Evolutionary conservation across 2,113 vertebrate genomes (phyloP), one percentile per base, ranked within the genome.

Genomic region (Cyanoliseus patagonus): DNA sequence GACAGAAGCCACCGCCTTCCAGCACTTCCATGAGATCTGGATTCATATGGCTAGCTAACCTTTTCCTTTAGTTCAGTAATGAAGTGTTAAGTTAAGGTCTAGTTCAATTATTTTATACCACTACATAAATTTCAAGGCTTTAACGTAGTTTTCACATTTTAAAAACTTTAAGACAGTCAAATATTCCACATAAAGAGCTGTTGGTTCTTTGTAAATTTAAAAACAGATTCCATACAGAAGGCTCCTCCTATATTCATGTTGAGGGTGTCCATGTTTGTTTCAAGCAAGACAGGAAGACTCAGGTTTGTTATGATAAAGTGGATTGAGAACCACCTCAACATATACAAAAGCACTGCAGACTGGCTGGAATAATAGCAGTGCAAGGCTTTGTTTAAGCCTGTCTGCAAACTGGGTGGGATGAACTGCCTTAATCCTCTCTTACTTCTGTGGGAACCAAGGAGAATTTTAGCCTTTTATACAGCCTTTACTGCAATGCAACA

Each of bases 311-410:
- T 37, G 17, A 83, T 61, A 72, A 79, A 47, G 31, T 27, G 39
- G n/a, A 27, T 69, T 0, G 0, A 94, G 75, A 94, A 80, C n/a
- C 33, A 88, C 55, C 37, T 83, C 90, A 77, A 49, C 39, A n/a
- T 6, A 25, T 13, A 76, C 31, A 80, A 83, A 87, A 37, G 31
- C 62, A 14, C 55, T 77, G 75, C 63, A 80, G 63, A 74, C 3
- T 51, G 72, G 19, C 41, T 70, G 79, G 53, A 86, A 74, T 70
- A 86, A 52, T 39, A 94, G 81, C 2, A 0, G 68, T 59, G 42
- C 68, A 30, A 76, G 47, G 68, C 85, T 96, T 88, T 96, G 92
- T 92, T 88, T 77, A 90, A 92, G 85, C 94, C 85, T 92, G 88
- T 31, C 88, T 94, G 68, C 55, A 83, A 42, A 62, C 16, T 22